These are phyloP conservation scores for Nipponacmea schrenckii DNA, from an alignment of 2,888 invertebrate genomes.

Conservation along the genomic window DNA sequence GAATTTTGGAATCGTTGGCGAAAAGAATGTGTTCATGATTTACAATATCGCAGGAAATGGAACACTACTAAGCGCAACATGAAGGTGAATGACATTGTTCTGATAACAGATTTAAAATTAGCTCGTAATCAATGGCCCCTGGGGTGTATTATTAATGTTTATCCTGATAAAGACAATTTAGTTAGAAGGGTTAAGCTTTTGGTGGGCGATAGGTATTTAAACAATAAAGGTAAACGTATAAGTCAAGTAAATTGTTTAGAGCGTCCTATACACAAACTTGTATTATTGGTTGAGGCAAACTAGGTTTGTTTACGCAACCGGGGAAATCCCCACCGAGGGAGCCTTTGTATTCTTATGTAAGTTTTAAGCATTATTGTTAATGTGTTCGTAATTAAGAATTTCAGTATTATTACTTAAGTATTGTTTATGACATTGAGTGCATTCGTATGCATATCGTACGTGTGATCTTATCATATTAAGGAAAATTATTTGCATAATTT, in stretches of 20 bases:
- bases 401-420: neutral
- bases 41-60: slow-evolving; percentile 28
- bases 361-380: neutral
- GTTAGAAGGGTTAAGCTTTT: slow-evolving; percentile 12
- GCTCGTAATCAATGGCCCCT: slow-evolving; percentile 17
- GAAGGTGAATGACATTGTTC: slow-evolving; percentile 11
- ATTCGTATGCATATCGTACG: neutral
- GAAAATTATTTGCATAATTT: neutral
- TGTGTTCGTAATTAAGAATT: neutral
- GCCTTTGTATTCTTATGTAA: too few relatives aligned
- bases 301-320: neutral
- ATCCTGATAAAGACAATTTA: slow-evolving; percentile 9
- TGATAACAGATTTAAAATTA: slow-evolving; percentile 5
- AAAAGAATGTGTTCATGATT: slow-evolving; percentile 20
- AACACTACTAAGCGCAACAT: neutral
- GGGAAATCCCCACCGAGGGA: slow-evolving; percentile 3
- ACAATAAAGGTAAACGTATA: neutral
- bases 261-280: neutral
- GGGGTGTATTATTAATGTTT: slow-evolving; percentile 4
- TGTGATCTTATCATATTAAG: too few relatives aligned
- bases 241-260: neutral
- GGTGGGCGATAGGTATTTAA: neutral
- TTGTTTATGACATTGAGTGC: neutral
- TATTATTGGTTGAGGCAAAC: neutral
- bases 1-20: slow-evolving; percentile 29